Evolutionary conservation across 2,888 invertebrate genomes (phyloP), one percentile per base, ranked within the genome.

Genomic region (Camptogramma bilineatum): DNA sequence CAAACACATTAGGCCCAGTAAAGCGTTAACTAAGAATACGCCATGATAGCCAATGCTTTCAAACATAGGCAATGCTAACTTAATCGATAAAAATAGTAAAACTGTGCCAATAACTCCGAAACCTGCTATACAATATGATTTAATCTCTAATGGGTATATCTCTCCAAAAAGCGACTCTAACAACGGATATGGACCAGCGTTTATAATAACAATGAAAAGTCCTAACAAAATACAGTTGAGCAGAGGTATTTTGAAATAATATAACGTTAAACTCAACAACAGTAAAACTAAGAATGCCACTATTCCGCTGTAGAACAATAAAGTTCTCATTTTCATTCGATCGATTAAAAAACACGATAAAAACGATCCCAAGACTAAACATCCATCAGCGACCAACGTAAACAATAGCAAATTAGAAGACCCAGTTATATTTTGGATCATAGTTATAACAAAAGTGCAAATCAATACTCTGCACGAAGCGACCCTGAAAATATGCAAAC

Each of bases 71-170:
- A 71, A 47, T 2, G 74, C 72, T 1, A 76, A 34, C 39, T 73
- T 73, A 7, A 79, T 60, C 7, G 66, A 65, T 24, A 75, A 62
- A 64, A 80, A 81, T 21, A 74, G 58, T 4, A 73, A 31, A 9
- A 66, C 24, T 9, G 74, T 70, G 1, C 68, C 64, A 16, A 75
- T 46, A 4, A 63, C 44, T 1, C 76, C 75, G 0, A 71, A 63
- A 0, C 70, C 17, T 17, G 73, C 67, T n/a, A 71, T 62, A 21
- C 67, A 73, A 51, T 71, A 70, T 0, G 69, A 54, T 53, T 80
- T 80, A 9, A 77, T 62, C 46, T 80, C 76, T 17, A 76, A 64
- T 0, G 80, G 81, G 44, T 67, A 74, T 44, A 78, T 69, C 67
- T 81, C 81, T 0, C 72, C 55, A 8, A 74, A 62, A 0, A 80